A percentile compares a stretch with the other conserved stretches of the same genome.
Evolutionary conservation across 2,113 vertebrate species (phyloP).

Genomic region (Larimichthys crocea): DNA sequence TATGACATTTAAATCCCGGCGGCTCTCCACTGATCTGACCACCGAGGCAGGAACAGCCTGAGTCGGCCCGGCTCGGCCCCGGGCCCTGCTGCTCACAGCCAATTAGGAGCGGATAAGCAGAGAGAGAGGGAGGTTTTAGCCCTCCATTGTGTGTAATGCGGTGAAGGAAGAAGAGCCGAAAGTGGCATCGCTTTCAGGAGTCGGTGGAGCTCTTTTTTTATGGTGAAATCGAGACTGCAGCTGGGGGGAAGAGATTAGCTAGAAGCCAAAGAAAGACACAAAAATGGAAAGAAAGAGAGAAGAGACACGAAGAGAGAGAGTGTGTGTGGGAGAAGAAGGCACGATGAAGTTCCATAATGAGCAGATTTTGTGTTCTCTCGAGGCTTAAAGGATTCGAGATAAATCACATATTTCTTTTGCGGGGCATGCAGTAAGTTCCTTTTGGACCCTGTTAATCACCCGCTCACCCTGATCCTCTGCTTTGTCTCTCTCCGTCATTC

Average conservation of each 20-base stretch:
- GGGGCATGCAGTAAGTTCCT: constrained; percentile 42
- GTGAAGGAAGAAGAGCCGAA: constrained; percentile 48
- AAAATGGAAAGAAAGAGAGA: constrained; percentile 44
- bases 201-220: constrained; percentile 58
- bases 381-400: constrained; percentile 68
- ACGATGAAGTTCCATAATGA: constrained; percentile 69
- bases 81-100: constrained; percentile 40
- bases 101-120: constrained; percentile 76
- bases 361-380: constrained; percentile 63
- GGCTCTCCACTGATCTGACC: constrained; percentile 52
- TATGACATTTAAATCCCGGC: constrained; percentile 62
- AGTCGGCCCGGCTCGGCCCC: constrained; percentile 8
- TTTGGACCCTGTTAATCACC: constrained; percentile 63
- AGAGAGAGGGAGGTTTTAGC: constrained; percentile 49
- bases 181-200: constrained; percentile 73
- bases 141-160: constrained; percentile 59
- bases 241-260: constrained; percentile 75
- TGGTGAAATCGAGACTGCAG: constrained; percentile 68
- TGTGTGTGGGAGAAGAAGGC: constrained; percentile 21
- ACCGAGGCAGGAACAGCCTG: constrained; percentile 30
- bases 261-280: constrained; percentile 51
- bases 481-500: constrained; percentile 59
- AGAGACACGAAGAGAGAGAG: constrained; percentile 27
- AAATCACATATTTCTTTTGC: constrained; percentile 63
- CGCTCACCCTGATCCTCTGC: constrained; percentile 25